Evolutionary conservation across 2,113 vertebrate genomes (phyloP), one percentile per base, ranked within the genome.

Genomic region (Paralichthys olivaceus): DNA sequence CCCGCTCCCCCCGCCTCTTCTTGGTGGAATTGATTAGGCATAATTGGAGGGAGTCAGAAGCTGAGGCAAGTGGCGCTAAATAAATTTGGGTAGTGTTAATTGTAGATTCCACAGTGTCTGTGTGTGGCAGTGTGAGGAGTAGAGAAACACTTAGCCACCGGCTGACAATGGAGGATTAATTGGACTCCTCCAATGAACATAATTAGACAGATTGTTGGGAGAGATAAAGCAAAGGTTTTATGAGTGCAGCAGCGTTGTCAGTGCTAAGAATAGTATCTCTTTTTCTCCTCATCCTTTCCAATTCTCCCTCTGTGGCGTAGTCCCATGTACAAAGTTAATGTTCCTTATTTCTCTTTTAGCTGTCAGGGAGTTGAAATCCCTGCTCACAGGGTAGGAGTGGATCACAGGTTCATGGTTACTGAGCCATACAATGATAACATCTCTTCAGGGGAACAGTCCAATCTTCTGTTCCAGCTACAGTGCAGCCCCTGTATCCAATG

Each of bases 201-300:
- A 96, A 96, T 97, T 96, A 96, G 94, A 89, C 93, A 95, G 95
- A 96, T 96, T 96, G 96, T 95, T 93, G 69, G 87, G 94, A 88
- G 89, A 94, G 93, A 94, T 94, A 94, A 93, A 93, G 94, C 89
- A 91, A 93, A 93, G 93, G 91, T 95, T 95, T 96, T 93, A 92
- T 92, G 92, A 92, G 93, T 90, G 79, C 93, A 81, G 87, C 64
- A 79, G 80, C 84, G 70, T 86, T 90, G 91, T 90, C 91, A 89
- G 83, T 83, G 81, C 86, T 80, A 89, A 88, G 87, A 90, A 89
- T 89, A 84, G 80, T 87, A 79, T 79, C 85, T 32, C 75, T 73
- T 75, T 77, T 73, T 70, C 72, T 65, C 75, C 75, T 64, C 80
- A 59, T 78, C 37, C 54, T 77, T 69, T 80, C 69, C 75, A 72